Base-by-base conservation (phyloP, 2,113 vertebrate genomes). In the Hippoglossus stenolepis region DNA sequence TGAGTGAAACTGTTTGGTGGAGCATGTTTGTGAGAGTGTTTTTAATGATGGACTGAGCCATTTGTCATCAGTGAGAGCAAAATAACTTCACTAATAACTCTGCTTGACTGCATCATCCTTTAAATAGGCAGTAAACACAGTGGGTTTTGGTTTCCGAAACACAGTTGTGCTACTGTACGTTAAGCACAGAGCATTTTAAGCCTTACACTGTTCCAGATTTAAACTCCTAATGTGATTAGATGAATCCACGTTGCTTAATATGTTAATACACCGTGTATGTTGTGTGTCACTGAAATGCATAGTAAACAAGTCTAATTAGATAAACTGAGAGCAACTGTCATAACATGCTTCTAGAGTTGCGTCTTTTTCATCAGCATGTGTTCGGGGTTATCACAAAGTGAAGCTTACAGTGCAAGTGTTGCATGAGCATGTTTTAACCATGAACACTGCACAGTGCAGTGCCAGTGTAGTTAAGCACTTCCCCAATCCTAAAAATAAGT, bases 161-260 rank as follows among this genome's bases (percentile, higher is more conserved):
- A 26, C 17, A 40, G 62, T n/a, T 45, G 67, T 40, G 40, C 40
- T 43, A 2, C 40, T 43, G 40, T 43, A 43, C 10, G 3, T 51
- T 5, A 2, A 18, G 47, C 47, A 43, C 40, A 43, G 43, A 53
- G 11, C 6, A 15, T 56, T 26, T 62, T 3, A 26, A 61, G 13
- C 13, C 14, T 67, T n/a, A 14, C 28, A 63, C 24, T 56, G 24
- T 15, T 66, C 13, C 17, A 69, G 7, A 65, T 67, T 64, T 58
- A 49, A 75, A 79, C 26, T 38, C 17, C 54, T 70, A 60, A 68
- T 72, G 75, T 81, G 85, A 76, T 81, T 76, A 70, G 78, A 65
- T 14, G 1, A 28, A 73, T 77, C 28, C 38, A 15, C 71, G 69
- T 73, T 61, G 26, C 20, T 70, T 23, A 61, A 28, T 56, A 28